Base-by-base conservation (phyloP, 2,888 invertebrate species). In the Folsomia candida region DNA sequence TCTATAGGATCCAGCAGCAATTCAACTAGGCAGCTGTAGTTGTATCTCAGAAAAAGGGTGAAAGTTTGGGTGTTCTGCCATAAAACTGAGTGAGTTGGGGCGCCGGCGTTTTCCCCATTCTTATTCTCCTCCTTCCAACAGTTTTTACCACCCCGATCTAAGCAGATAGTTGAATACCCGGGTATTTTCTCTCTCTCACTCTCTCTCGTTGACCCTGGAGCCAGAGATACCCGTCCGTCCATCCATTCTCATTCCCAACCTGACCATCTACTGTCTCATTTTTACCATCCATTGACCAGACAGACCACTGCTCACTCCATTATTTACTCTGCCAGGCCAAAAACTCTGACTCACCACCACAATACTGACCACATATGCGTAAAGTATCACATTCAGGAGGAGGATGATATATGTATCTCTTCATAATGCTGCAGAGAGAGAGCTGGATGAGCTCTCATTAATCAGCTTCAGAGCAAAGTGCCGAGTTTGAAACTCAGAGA, bases 81-180 rank as follows among this genome's bases (percentile, higher is more conserved):
- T 76, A 72, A 71, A 73, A 73, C 74, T 72, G 71, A 67, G 66
- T 67, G 72, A n/a, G n/a, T n/a, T n/a, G n/a, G 25, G 76, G 79
- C 79, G 79, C 79, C 79, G 79, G 79, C 79, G 77, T 78, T 77
- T 76, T 74, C 73, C 71, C 75, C 51, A 64, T 64, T 75, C 75
- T 75, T 75, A 75, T 73, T 75, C 78, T 76, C 78, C 78, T 78
- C 78, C 78, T 71, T 71, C 71, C 69, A 64, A 67, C 25, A 71
- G 71, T 78, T 78, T 76, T 76, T 74, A 74, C 78, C 78, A 76
- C 75, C 78, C 78, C 75, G 74, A 69, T 68, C 67, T 69, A 64
- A 63, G 66, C 66, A 60, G 60, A 26, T 6, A 47, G 18, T 11
- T 18, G 18, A 51, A 51, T 51, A 64, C 64, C 64, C 64, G 64